Evolutionary conservation across 2,888 invertebrate genomes (phyloP), one percentile per base, ranked within the genome.

Genomic region (Acheta domesticus): DNA sequence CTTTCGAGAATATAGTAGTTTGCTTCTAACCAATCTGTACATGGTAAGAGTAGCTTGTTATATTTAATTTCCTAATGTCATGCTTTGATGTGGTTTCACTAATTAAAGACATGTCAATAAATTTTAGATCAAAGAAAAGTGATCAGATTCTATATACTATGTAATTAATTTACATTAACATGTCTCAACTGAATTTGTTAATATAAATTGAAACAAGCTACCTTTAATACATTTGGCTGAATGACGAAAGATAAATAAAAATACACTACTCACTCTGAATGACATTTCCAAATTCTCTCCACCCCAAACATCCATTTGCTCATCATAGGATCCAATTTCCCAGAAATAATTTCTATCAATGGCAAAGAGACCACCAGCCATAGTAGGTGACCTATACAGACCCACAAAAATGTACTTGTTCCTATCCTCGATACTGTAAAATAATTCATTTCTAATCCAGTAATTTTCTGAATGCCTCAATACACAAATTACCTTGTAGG

Each of bases 221-320:
- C 11, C 36, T 36, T 36, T 36, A 36, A 36, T 36, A 36, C 36
- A 36, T 36, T 36, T 36, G 36, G 36, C 8, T 36, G 36, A 36
- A 36, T 8, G 36, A 36, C 8, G 36, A 36, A 36, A 36, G 8
- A 36, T 36, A 36, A 36, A 36, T 36, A 36, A 5, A 36, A 36
- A 36, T n/a, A 36, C 36, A 36, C 5, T 36, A 79, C 94, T 92
- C 84, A 97, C 94, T 86, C 98, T 89, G 86, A 99, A 99, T 21
- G 97, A 97, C 92, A 99, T 97, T 89, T 99, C 98, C 50, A 99
- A 89, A 88, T 99, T 99, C 89, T 99, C 99, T 0, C 97, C 97
- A 75, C 97, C 97, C 97, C 97, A 97, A 82, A 96, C 96, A 82
- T 97, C 96, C 98, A 99, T 98, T 83, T 93, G 96, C 83, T 95